These are phyloP conservation scores for Dendrophyllia cribrosa DNA, from an alignment of 64 coral and sea anemone genomes.

Conservation along the genomic window DNA sequence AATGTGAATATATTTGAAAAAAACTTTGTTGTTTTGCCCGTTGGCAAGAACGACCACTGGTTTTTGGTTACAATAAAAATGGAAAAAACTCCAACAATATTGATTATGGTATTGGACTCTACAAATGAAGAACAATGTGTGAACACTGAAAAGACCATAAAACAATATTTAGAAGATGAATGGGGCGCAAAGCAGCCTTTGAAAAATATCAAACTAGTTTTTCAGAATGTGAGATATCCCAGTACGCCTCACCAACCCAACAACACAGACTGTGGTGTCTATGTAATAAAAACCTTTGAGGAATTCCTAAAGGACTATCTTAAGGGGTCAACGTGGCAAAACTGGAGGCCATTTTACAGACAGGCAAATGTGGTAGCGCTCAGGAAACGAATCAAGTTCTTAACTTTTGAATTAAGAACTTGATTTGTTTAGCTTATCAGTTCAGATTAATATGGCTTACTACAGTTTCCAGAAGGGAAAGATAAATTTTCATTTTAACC, in stretches of 20 bases:
- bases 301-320: not conserved
- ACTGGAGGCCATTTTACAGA: not conserved
- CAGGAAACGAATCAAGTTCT: not conserved
- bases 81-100: not conserved
- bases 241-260: not conserved
- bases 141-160: not conserved
- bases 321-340: not conserved
- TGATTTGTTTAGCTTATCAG: too few relatives aligned
- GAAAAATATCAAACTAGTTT: not conserved
- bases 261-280: not conserved
- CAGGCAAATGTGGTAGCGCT: not conserved
- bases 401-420: too few relatives aligned
- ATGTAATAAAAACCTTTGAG: not conserved
- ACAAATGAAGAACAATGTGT: not conserved
- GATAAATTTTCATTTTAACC: too few relatives aligned
- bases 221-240: not conserved
- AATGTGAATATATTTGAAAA: constrained; percentile 9
- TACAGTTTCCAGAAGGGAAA: too few relatives aligned
- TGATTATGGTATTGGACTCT: not conserved
- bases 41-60: constrained; percentile 12
- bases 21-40: constrained; percentile 26
- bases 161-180: not conserved
- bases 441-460: too few relatives aligned
- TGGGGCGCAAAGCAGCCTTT: not conserved
- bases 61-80: constrained; percentile 6